Conservation (phyloP, 2,888 invertebrate species). For the Marasmarcha lunaedactyla region DNA sequence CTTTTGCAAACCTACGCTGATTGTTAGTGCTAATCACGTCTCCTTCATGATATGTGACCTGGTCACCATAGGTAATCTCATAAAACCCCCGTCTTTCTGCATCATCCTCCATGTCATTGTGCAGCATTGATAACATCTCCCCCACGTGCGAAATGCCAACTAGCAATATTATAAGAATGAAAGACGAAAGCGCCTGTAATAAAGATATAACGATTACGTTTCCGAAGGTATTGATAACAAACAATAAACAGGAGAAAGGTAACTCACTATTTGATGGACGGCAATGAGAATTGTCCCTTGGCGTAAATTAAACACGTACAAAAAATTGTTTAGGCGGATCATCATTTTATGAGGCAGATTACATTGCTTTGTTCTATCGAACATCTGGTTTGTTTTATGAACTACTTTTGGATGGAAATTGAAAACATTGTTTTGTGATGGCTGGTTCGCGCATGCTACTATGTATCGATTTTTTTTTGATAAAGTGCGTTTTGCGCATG, state of each 20-base stretch:
- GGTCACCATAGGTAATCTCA: slow-evolving; percentile 40
- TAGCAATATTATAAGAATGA: slow-evolving; percentile 53
- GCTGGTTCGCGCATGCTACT: slow-evolving; percentile 40
- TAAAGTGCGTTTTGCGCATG: slow-evolving; percentile 38
- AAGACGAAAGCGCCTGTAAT: slow-evolving; percentile 55
- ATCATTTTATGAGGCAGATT: slow-evolving; percentile 51
- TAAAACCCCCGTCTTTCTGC: slow-evolving; percentile 54
- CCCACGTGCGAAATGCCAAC: slow-evolving; percentile 61
- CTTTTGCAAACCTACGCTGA: slow-evolving; percentile 59
- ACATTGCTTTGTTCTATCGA: slow-evolving; percentile 53
- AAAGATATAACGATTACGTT: not conserved
- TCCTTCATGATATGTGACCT: slow-evolving; percentile 42
- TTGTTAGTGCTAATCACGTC: slow-evolving; percentile 56
- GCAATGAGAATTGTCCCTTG: slow-evolving; percentile 66
- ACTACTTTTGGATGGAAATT: slow-evolving; percentile 29
- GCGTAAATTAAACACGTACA: slow-evolving; percentile 62
- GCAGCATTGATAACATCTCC: slow-evolving; percentile 58
- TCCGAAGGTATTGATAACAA: not conserved
- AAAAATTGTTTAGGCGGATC: slow-evolving; percentile 57
- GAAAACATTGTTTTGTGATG: slow-evolving; percentile 6
- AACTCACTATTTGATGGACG: slow-evolving; percentile 68
- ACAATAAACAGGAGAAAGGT: not conserved
- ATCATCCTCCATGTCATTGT: slow-evolving; percentile 63
- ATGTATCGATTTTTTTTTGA: slow-evolving; percentile 44
- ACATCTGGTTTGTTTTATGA: slow-evolving; percentile 42